Percentiles rank a stretch among this genome's conserved stretches.
Evolutionary conservation across 2,113 vertebrate species (phyloP).

Genomic region (Oryzias javanicus): DNA sequence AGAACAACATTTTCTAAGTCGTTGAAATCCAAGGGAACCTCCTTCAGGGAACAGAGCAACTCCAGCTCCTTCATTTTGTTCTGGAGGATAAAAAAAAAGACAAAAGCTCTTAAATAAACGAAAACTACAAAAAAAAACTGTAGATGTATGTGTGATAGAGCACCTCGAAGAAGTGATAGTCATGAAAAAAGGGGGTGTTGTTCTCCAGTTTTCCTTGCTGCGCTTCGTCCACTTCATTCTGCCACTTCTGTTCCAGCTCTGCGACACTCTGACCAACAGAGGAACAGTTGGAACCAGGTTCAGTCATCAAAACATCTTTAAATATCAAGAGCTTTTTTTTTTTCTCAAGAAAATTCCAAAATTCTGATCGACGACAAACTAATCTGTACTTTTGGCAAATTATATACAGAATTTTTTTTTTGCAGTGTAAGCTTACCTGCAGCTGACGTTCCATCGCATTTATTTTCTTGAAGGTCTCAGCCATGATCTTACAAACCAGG

Average conservation of each 20-base stretch:
- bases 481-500: constrained; percentile 97
- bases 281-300: constrained; percentile 13
- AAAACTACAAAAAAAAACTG: not conserved
- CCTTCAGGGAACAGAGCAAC: constrained; percentile 94
- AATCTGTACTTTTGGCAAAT: not conserved
- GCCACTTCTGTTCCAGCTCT: constrained; percentile 98
- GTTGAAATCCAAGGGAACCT: constrained; percentile 90
- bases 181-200: constrained; percentile 93
- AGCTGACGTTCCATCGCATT: constrained; percentile 96
- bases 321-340: too few species aligned
- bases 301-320: not conserved
- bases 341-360: too few species aligned
- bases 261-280: constrained; percentile 86
- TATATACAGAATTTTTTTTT: not conserved
- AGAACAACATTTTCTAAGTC: constrained; percentile 95
- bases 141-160: constrained; percentile 1
- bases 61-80: constrained; percentile 98
- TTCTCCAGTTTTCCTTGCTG: constrained; percentile 93
- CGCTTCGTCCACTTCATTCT: constrained; percentile 93
- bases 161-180: constrained; percentile 98
- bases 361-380: constrained; percentile 1
- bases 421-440: constrained; percentile 77
- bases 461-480: constrained; percentile 97
- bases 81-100: constrained; percentile 69
- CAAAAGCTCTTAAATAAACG: constrained; percentile 11